Base-by-base conservation (phyloP, 2,113 vertebrate genomes). In the Propithecus coquereli region DNA sequence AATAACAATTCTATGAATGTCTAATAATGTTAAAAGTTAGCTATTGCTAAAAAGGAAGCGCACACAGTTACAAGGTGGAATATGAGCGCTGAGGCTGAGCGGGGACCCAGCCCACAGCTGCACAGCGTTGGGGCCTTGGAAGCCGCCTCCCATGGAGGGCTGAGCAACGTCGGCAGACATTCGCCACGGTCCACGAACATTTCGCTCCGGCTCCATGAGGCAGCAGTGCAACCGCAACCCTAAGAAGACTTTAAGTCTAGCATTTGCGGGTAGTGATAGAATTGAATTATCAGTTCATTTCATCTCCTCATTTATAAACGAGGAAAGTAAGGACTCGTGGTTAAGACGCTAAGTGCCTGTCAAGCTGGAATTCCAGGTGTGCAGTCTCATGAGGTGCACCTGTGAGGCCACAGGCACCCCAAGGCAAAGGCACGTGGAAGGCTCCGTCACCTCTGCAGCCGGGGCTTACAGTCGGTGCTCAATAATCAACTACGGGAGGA, bases 81-180 rank as follows among this genome's bases (percentile, higher is more conserved):
- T 2, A 37, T n/a, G 1, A 4, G 16, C 7, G 9, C 13, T 1
- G 20, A 8, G 6, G 25, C 0, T 17, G 13, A 27, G 40, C 2
- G 6, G 12, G 57, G 30, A 23, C 34, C 6, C 32, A 17, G 18
- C 27, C 22, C 14, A 0, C 17, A 63, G n/a, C 71, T 13, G 13
- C 14, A 14, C 17, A 20, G 27, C 37, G 45, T 14, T 32, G 14
- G 4, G 16, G 40, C 18, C 25, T 30, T 18, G 66, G 18, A 47
- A 25, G 32, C 7, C 25, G 5, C n/a, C 57, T 32, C 17, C 22
- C 0, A 11, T 9, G 1, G 12, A 22, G 34, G 34, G 13, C 4
- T 2, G 0, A n/a, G 43, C 16, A 88, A 23, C 37, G 30, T 54
- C 6, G 17, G 52, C 0, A 47, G 32, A 74, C 73, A 9, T 25